These are phyloP conservation scores for Allygus modestus DNA, from an alignment of 2,888 invertebrate genomes.

Conservation along the genomic window DNA sequence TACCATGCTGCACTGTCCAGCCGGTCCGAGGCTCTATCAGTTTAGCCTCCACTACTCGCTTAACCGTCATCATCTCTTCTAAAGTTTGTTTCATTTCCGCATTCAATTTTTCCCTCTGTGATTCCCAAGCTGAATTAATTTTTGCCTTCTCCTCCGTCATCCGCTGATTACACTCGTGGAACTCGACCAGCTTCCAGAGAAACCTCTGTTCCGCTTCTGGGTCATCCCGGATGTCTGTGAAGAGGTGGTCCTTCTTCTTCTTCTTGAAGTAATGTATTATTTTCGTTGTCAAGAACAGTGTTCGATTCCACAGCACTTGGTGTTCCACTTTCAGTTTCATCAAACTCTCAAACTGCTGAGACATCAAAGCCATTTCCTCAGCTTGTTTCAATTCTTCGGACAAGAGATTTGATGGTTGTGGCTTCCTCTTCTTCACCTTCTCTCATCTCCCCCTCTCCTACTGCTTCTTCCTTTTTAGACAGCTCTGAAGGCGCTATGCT, in stretches of 20 bases:
- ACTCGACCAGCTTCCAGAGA: neutral
- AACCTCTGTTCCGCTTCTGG: conserved; percentile 26
- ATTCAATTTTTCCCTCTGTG: conserved; percentile 23
- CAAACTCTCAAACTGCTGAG: conserved; percentile 26
- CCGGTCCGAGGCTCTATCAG: conserved; percentile 32
- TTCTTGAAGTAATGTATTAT: conserved; percentile 43
- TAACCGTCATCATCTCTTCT: neutral
- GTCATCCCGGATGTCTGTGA: conserved; percentile 20
- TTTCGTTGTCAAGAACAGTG: neutral
- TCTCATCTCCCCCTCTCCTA: neutral
- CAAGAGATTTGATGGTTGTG: neutral
- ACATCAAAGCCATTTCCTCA: conserved; percentile 8
- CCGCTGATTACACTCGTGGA: conserved; percentile 25
- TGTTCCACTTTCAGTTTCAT: conserved; percentile 10
- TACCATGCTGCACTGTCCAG: conserved; percentile 1
- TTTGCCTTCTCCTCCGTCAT: conserved; percentile 43
- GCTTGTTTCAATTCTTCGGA: neutral
- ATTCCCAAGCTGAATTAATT: conserved; percentile 17
- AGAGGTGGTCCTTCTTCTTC: conserved; percentile 51
- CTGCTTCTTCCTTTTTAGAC: conserved; percentile 6
- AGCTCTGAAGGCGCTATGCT: neutral
- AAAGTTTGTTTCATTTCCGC: conserved; percentile 1
- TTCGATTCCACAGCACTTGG: neutral
- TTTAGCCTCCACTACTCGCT: conserved; percentile 19
- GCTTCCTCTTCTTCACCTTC: neutral